Evolutionary conservation across 1,140 invertebrate genomes (phyloP), one percentile per base, ranked within the genome.

Genomic region (Oscheius sp.): DNA sequence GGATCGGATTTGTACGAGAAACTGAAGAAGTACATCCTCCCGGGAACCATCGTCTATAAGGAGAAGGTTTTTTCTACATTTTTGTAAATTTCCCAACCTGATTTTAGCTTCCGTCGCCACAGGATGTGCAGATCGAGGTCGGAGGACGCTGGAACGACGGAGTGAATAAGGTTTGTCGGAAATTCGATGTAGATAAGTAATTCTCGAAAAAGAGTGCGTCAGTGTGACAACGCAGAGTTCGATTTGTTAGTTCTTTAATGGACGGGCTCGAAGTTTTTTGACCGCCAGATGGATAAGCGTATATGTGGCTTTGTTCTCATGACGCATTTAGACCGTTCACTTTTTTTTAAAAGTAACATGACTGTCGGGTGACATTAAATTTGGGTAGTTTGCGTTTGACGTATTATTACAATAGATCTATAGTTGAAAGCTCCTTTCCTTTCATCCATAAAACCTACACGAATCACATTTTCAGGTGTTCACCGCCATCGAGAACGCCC

Each of bases 11-110:
- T 76, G 31, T 76, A 76, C 74, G 38, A 49, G 28, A 68, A 69
- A 62, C 72, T 76, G 38, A 76, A 76, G 55, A 32, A 76, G 46
- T 76, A 75, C 58, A 76, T 76, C 49, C 35, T 76, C 10, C 75
- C 75, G 0, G 75, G 75, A 10, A 76, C 75, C 3, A 77, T 76
- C 65, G 75, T 76, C 35, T 76, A 78, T 31, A 62, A 52, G 23
- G 49, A 76, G 23, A 78, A 75, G 69, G 66, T 74, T 32, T 26
- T 29, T 68, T 65, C 20, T 15, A 13, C 42, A 18, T 67, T 67
- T 4, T 67, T 15, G 18, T 7, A 38, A 36, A 65, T 38, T 3
- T 3, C 13, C 13, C 10, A 18, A 38, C 2, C 15, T 65, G 4
- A 13, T 63, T 29, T 7, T 36, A 71, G 31, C 46, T 73, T 15